phyloP scores from a whole-genome alignment of 1,140 invertebrate species.

The Drosophila trapezifrons region DNA sequence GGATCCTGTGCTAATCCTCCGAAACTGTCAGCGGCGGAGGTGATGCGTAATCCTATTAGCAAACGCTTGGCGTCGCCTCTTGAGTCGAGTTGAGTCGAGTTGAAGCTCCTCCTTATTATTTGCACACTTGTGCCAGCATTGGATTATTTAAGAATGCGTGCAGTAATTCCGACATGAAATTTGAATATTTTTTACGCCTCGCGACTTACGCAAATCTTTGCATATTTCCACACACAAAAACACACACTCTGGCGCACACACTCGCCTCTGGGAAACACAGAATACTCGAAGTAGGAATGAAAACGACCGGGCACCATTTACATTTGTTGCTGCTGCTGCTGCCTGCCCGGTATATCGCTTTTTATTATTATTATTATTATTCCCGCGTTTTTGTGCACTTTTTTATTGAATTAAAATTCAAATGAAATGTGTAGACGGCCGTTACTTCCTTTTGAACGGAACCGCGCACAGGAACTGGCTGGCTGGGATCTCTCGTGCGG shows the following conservation, averaged over 20 bases:
- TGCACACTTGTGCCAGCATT: slow-evolving; percentile 64
- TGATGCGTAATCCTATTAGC: slow-evolving; percentile 56
- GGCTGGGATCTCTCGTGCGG: slow-evolving; percentile 33
- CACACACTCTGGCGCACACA: slow-evolving; percentile 15
- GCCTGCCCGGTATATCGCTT: slow-evolving; percentile 24
- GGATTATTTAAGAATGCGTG: slow-evolving; percentile 79
- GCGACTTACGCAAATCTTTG: slow-evolving; percentile 52
- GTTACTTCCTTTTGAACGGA: slow-evolving; percentile 27
- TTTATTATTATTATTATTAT: slow-evolving; percentile 31
- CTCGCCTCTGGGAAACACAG: slow-evolving; percentile 1
- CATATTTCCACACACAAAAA: slow-evolving; percentile 64
- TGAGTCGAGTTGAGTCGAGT: slow-evolving; percentile 31
- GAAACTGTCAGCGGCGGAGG: slow-evolving; percentile 39
- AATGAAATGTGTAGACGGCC: slow-evolving; percentile 55
- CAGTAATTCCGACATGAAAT: slow-evolving; percentile 72
- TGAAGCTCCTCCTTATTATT: slow-evolving; percentile 41
- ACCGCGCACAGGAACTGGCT: slow-evolving; percentile 14
- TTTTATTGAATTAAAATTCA: slow-evolving; percentile 81
- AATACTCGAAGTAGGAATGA: not conserved
- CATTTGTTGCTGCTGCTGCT: slow-evolving; percentile 45
- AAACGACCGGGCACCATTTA: slow-evolving; percentile 31
- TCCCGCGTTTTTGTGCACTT: slow-evolving; percentile 65
- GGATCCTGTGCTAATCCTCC: slow-evolving; percentile 44
- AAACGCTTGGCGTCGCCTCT: slow-evolving; percentile 51
- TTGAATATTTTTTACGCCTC: slow-evolving; percentile 73